phyloP scores from a whole-genome alignment of 2,113 vertebrate species.

The Pseudolaguvia tuberculata region DNA sequence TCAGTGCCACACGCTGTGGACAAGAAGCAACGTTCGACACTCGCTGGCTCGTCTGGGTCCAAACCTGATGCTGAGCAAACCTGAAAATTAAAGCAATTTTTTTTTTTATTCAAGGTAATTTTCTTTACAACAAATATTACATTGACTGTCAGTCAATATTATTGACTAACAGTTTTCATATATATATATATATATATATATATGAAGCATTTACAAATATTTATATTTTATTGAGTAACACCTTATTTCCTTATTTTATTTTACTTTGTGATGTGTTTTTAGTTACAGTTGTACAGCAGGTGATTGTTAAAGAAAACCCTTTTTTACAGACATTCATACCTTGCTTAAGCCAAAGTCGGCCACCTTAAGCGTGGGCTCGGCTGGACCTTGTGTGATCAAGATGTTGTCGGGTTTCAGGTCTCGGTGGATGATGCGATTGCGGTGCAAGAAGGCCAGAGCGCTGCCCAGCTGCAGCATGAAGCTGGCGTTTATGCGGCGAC shows the following conservation, averaged over 20 bases:
- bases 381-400: conserved; percentile 81
- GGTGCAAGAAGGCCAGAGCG: conserved; percentile 93
- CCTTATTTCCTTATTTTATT: too few relatives aligned
- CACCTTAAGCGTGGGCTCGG: conserved; percentile 90
- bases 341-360: conserved; percentile 95
- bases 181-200: too few relatives aligned
- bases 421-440: conserved; percentile 92
- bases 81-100: neutral
- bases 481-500: conserved; percentile 91
- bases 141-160: too few relatives aligned
- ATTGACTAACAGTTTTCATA: too few relatives aligned
- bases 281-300: neutral
- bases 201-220: neutral
- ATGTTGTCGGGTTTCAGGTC: conserved; percentile 98
- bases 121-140: neutral
- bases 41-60: conserved; percentile 86
- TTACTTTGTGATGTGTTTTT: neutral
- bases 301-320: neutral
- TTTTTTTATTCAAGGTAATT: neutral
- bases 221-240: too few relatives aligned
- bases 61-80: conserved; percentile 87
- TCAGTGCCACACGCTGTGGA: conserved; percentile 93
- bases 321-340: conserved; percentile 4
- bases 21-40: conserved; percentile 91
- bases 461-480: conserved; percentile 98